Conservation (phyloP, 2,797 vertebrate genomes). For the Phataginus tricuspis region DNA sequence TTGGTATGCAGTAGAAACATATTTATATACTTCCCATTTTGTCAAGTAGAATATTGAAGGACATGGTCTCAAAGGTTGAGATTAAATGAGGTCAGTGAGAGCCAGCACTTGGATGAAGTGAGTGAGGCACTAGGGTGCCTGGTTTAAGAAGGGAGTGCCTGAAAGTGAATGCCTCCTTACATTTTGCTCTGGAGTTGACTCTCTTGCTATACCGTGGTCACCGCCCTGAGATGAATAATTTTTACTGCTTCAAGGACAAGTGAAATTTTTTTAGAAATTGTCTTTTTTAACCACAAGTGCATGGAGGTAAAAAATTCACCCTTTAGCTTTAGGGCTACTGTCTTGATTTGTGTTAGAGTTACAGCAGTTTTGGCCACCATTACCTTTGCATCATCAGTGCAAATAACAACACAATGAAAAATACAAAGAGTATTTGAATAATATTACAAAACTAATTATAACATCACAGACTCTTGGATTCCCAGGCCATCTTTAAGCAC, state of each 20-base stretch:
- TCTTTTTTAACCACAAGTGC: not conserved
- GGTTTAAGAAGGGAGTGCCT: not conserved
- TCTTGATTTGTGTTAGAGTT: not conserved
- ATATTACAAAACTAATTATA: constrained; percentile 21
- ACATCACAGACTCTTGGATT: not conserved
- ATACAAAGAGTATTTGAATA: not conserved
- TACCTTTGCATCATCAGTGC: not conserved
- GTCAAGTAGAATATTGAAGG: not conserved
- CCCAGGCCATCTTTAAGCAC: not conserved
- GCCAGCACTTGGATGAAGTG: not conserved
- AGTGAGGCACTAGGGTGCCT: not conserved
- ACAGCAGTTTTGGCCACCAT: not conserved
- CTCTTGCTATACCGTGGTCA: not conserved
- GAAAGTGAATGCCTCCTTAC: not conserved
- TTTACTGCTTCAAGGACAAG: not conserved
- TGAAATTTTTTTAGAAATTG: not conserved
- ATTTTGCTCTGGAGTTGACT: not conserved
- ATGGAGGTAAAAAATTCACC: not conserved
- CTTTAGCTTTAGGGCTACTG: not conserved
- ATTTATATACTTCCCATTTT: not conserved
- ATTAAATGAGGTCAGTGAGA: not conserved
- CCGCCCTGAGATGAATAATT: not conserved
- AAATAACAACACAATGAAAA: constrained; percentile 9
- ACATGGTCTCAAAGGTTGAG: not conserved
- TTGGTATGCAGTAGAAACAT: not conserved